Base-by-base conservation (phyloP, 2,113 vertebrate genomes). In the Gymnorhina tibicen region DNA sequence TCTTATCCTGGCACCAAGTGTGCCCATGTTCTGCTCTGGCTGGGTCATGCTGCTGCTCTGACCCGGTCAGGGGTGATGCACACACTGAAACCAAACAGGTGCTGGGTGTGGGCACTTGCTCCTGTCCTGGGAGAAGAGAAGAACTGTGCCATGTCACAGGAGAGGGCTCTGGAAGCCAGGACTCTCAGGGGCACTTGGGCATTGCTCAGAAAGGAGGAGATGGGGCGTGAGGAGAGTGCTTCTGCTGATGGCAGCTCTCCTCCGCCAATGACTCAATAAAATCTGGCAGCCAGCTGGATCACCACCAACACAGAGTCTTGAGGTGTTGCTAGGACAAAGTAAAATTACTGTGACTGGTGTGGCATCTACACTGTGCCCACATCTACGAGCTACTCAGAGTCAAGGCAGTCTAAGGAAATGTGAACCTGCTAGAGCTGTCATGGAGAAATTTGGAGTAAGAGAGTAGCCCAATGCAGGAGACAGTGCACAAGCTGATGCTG, bases 171-270 rank as follows among this genome's bases (percentile, higher is more conserved):
- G n/a, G n/a, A 47, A 17, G 18, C 22, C 56, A 47, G 56, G 69
- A 10, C 28, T 91, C 4, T 0, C 37, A 46, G 49, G 15, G 39
- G 4, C 19, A 24, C 41, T 32, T 44, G 12, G 49, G 23, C 32
- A 10, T 62, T 79, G 26, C 67, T 80, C 53, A 46, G 66, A 27
- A 72, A 83, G 20, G 28, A 30, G n/a, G 28, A 33, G 35, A 41
- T 3, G 13, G 42, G 12, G 32, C 3, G 13, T 58, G 79, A 77
- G 58, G 59, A 73, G 50, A 62, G 6, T 0, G 0, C 9, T 83
- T 68, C 28, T 83, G 50, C 27, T 44, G 84, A 33, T 39, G 41
- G 64, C 15, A 32, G 35, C 68, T 89, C 28, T 86, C 32, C 42
- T 80, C 37, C 1, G 2, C 37, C 13, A n/a, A 1, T 4, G 11